Base-by-base conservation (phyloP, 2,888 invertebrate genomes). In the Brachyptera putata region DNA sequence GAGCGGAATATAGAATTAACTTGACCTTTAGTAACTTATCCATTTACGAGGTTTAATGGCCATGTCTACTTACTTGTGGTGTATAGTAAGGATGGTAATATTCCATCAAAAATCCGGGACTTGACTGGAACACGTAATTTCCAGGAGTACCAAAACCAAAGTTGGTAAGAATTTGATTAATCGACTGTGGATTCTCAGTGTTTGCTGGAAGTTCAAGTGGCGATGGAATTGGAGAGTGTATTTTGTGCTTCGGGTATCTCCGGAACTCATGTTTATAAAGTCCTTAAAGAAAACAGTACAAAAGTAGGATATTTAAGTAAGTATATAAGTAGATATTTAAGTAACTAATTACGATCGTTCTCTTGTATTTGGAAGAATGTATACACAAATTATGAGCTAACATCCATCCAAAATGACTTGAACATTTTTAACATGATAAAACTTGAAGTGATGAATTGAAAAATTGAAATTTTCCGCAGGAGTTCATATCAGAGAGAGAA, bases 11-110 rank as follows among this genome's bases (percentile, higher is more conserved):
- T n/a, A n/a, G n/a, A n/a, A n/a, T n/a, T n/a, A n/a, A n/a, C n/a
- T n/a, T n/a, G n/a, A n/a, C n/a, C n/a, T n/a, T n/a, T n/a, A n/a
- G n/a, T n/a, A n/a, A n/a, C n/a, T n/a, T n/a, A n/a, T n/a, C n/a
- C n/a, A n/a, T n/a, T n/a, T n/a, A n/a, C n/a, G n/a, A n/a, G n/a
- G n/a, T n/a, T n/a, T n/a, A n/a, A n/a, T n/a, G n/a, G n/a, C n/a
- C n/a, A n/a, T n/a, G n/a, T 30, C 11, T 5, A 30, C 57, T 2
- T 49, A 63, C 63, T 58, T 61, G 61, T 2, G 63, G 56, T 1
- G 59, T 30, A 46, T 63, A 63, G 53, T 53, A 63, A 3, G 63
- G 61, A 53, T 61, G 57, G 22, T 56, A 61, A 14, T 61, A 57
- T 21, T 63, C 63, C 1, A 61, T 24, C 34, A 56, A 61, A 21